Base-by-base conservation (phyloP, 2,888 invertebrate genomes). In the Diarsia rubi region DNA sequence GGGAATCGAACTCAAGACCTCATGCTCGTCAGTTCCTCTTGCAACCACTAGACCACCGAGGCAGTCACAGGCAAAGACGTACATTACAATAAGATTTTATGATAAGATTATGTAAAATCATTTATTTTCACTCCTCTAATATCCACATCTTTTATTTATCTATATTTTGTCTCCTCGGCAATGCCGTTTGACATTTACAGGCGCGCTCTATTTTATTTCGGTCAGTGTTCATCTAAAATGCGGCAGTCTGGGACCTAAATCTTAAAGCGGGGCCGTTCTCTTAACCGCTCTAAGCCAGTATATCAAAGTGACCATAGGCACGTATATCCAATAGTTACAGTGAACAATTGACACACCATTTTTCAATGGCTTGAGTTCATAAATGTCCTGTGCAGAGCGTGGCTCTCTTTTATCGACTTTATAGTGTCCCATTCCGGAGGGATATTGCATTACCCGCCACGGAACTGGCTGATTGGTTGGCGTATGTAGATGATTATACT, bases 311-410 rank as follows among this genome's bases (percentile, higher is more conserved):
- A 62, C 78, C 44, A 68, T 60, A 82, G 37, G 42, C 82, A 70
- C 77, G 70, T 82, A 77, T 64, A 75, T 60, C 76, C 76, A 81
- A 77, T 70, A 82, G 71, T 68, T 70, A 78, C 63, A 82, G 64
- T 65, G 83, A 83, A 74, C 79, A 81, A 82, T 78, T 81, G 80
- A 78, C 73, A 79, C 81, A 64, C 49, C 74, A 81, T 83, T 81
- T 81, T 81, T 81, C 83, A 81, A 59, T 81, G 62, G 81, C 83
- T 83, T 83, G 73, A 74, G 81, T 73, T 81, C 81, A 81, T 81
- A 81, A 81, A 81, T 79, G 81, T 81, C 81, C 79, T 54, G 67
- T 37, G 59, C 49, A 60, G 74, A 83, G 70, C 81, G 79, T 83
- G 81, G 74, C 67, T 67, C 79, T 79, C 74, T 79, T 81, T 81